Percentiles rank a stretch among this genome's conserved stretches.
These are phyloP conservation scores for Rhynchonycteris naso DNA, from an alignment of 2,797 vertebrate genomes.

Conservation along the genomic window DNA sequence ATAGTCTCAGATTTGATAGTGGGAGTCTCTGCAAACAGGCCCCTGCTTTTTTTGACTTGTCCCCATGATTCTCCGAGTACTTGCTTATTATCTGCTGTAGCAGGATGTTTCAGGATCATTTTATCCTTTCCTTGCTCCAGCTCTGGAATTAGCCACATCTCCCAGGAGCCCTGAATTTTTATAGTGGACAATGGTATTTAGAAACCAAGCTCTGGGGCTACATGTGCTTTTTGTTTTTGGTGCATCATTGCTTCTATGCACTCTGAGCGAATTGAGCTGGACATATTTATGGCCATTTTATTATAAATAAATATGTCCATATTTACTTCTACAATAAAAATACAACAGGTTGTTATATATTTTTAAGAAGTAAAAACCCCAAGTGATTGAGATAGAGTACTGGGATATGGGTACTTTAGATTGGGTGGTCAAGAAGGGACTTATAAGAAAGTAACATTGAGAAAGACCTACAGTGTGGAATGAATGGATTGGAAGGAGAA, in stretches of 20 bases:
- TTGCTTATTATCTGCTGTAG: not conserved
- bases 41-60: not conserved
- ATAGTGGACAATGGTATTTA: not conserved
- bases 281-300: not conserved
- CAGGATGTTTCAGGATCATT: not conserved
- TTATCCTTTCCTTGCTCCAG: constrained; percentile 1
- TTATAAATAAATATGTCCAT: not conserved
- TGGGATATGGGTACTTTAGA: not conserved
- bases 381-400: not conserved
- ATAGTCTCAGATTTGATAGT: not conserved
- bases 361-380: not conserved
- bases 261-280: not conserved
- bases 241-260: not conserved
- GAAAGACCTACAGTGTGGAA: not conserved
- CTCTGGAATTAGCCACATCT: not conserved
- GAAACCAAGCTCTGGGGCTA: not conserved
- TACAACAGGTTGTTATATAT: not conserved
- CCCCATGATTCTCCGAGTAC: not conserved
- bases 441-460: constrained; percentile 11
- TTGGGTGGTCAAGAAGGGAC: not conserved
- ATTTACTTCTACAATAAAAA: not conserved
- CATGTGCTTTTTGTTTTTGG: not conserved
- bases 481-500: not conserved
- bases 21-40: not conserved
- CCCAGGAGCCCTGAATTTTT: not conserved